These are phyloP conservation scores for Gallinago paraguaiae DNA, from an alignment of 2,113 vertebrate genomes.

Conservation along the genomic window DNA sequence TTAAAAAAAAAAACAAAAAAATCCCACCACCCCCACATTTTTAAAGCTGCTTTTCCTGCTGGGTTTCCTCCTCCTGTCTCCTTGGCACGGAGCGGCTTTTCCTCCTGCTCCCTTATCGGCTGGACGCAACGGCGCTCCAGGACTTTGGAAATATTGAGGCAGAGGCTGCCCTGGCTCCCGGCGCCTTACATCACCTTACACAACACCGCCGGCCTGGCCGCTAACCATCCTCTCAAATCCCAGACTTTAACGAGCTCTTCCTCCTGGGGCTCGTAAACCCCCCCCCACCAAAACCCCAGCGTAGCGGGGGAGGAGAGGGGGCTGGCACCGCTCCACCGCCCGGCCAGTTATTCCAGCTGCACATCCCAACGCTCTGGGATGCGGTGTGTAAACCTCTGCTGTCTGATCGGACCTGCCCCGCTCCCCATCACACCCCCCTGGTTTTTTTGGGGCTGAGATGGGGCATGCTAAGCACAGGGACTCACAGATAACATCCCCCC, in stretches of 20 bases:
- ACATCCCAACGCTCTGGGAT: background rate
- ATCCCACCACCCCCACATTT: background rate
- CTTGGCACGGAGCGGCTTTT: background rate
- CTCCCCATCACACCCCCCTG: fast-evolving
- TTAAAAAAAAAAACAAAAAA: background rate
- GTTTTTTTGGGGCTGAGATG: background rate
- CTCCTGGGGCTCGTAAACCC: background rate
- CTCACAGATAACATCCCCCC: no score
- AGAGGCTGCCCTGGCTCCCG: background rate
- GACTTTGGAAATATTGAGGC: background rate
- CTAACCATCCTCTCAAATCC: background rate
- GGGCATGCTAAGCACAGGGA: background rate
- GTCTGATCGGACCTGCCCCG: background rate
- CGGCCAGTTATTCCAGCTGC: conserved; percentile 16
- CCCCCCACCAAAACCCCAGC: background rate
- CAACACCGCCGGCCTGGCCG: background rate
- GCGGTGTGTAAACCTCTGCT: background rate
- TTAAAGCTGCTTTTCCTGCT: background rate
- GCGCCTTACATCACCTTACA: background rate
- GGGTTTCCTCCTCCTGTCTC: background rate
- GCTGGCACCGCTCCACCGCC: background rate
- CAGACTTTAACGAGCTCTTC: background rate
- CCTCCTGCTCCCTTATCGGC: background rate
- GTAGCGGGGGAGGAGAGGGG: background rate
- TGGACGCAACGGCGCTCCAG: fast-evolving